phyloP scores from a whole-genome alignment of 2,113 vertebrate species.

The Pollimyrus isidori region DNA sequence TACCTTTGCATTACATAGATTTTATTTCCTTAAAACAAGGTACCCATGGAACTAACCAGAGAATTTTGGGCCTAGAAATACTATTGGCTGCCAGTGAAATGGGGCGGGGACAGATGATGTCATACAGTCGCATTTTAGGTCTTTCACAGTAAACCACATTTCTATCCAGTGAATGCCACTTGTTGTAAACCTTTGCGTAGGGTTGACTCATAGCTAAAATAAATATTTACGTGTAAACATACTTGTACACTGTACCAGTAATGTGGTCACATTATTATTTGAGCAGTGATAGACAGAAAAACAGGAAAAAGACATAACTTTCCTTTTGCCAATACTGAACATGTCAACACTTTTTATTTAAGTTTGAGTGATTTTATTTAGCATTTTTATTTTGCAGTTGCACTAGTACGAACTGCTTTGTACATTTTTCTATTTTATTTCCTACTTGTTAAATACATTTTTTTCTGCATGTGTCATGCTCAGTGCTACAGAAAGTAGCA shows the following conservation, averaged over 20 bases:
- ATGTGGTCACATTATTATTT: neutral
- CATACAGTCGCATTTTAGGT: neutral
- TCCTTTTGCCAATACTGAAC: constrained; percentile 9
- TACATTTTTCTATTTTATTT: constrained; percentile 53
- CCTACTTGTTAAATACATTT: constrained; percentile 33
- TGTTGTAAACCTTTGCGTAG: neutral
- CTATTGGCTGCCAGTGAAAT: neutral
- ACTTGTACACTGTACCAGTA: neutral
- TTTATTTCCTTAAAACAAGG: neutral
- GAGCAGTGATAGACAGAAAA: neutral
- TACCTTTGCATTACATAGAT: neutral
- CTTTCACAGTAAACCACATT: neutral
- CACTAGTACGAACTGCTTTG: constrained; percentile 30
- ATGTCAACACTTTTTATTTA: constrained; percentile 30
- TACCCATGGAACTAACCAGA: neutral
- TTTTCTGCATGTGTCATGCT: constrained; percentile 42
- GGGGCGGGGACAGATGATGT: neutral
- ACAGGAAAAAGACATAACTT: neutral
- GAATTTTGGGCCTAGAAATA: neutral
- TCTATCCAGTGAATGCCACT: neutral
- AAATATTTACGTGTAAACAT: neutral
- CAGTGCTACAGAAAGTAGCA: constrained; percentile 45
- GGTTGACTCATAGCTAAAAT: neutral
- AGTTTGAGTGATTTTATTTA: constrained; percentile 6
- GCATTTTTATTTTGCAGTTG: constrained; percentile 4